Conservation (phyloP, 2,797 vertebrate species). For the Monodelphis domestica region DNA sequence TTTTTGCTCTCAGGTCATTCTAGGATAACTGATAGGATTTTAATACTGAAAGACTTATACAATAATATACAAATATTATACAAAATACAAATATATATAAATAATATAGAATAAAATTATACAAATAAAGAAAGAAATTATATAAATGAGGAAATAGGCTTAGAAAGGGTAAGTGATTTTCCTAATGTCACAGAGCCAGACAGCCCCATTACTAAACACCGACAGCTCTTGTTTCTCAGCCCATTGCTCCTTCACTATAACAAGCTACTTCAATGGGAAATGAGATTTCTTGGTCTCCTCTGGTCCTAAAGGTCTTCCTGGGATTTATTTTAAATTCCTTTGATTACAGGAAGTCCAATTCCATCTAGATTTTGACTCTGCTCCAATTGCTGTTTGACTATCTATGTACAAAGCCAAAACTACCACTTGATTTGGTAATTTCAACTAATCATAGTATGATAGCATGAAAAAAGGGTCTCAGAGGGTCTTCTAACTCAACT, state of each 20-base stretch:
- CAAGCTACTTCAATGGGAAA: not conserved
- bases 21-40: not conserved
- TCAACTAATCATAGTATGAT: not conserved
- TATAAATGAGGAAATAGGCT: not conserved
- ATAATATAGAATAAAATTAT: too few species aligned
- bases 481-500: not conserved
- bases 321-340: not conserved
- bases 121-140: too few species aligned
- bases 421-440: not conserved
- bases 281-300: not conserved
- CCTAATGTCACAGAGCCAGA: not conserved
- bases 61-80: too few species aligned
- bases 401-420: not conserved
- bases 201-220: not conserved
- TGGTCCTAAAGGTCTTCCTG: not conserved
- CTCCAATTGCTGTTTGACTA: not conserved
- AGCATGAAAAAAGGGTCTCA: rapidly evolving
- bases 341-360: not conserved
- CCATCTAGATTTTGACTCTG: not conserved
- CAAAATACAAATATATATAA: too few species aligned
- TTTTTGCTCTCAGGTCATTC: not conserved
- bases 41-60: not conserved
- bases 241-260: not conserved
- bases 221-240: not conserved
- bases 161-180: not conserved